phyloP scores from a whole-genome alignment of 2,888 invertebrate species.

The Tanytarsus gracilentus region DNA sequence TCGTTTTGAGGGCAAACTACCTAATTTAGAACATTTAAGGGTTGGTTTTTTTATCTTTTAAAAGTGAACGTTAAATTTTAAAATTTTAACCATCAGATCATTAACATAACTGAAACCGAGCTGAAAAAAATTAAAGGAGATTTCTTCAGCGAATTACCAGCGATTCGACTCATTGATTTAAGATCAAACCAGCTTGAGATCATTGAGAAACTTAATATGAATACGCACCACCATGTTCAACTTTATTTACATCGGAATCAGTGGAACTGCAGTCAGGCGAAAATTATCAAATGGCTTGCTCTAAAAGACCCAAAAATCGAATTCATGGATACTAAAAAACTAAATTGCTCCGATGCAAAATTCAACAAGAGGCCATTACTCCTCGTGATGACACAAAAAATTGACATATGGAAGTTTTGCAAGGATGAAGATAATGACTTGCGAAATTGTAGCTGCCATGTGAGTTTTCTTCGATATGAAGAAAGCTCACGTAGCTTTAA shows the following conservation, averaged over 20 bases:
- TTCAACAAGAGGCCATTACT: slow-evolving; percentile 37
- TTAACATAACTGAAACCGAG: slow-evolving; percentile 43
- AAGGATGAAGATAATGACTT: slow-evolving; percentile 37
- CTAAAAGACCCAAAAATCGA: slow-evolving; percentile 36
- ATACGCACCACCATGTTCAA: not conserved
- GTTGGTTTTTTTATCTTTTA: not conserved
- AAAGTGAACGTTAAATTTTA: not conserved
- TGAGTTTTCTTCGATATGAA: slow-evolving; percentile 38
- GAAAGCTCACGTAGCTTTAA: slow-evolving; percentile 36
- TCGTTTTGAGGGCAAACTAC: not conserved
- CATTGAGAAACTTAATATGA: slow-evolving; percentile 37
- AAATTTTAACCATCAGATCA: too few species aligned
- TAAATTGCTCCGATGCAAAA: slow-evolving; percentile 39
- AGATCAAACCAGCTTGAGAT: slow-evolving; percentile 41
- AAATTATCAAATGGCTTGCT: slow-evolving; percentile 41
- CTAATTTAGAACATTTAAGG: not conserved
- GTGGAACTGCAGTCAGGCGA: slow-evolving; percentile 39
- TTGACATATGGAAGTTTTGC: slow-evolving; percentile 38
- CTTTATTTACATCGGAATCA: slow-evolving; percentile 36
- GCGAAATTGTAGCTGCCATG: slow-evolving; percentile 39
- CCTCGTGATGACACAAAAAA: slow-evolving; percentile 40
- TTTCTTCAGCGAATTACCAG: slow-evolving; percentile 5
- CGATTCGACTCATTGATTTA: slow-evolving; percentile 38
- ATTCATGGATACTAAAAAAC: slow-evolving; percentile 38
- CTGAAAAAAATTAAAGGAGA: slow-evolving; percentile 32